phyloP scores from a whole-genome alignment of 1,140 invertebrate genomes.

The Pachypeltis micranthus region DNA sequence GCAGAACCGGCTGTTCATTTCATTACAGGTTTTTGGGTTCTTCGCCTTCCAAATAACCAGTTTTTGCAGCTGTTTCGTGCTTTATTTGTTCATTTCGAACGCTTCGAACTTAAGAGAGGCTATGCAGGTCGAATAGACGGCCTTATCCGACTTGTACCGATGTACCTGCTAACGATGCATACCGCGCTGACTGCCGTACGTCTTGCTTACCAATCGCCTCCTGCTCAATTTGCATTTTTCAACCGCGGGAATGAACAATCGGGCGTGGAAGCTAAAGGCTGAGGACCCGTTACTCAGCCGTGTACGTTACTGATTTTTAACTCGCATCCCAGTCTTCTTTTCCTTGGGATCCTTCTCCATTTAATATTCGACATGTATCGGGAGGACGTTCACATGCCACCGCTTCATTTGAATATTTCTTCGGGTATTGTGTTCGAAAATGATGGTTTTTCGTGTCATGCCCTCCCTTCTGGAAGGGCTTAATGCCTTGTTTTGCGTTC shows the following conservation, averaged over 20 bases:
- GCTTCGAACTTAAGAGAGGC: too few relatives aligned
- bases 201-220: background rate
- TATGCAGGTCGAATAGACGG: too few relatives aligned
- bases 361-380: background rate
- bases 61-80: too few relatives aligned
- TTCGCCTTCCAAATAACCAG: too few relatives aligned
- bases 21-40: too few relatives aligned
- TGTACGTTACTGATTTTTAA: background rate
- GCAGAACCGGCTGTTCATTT: too few relatives aligned
- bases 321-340: background rate
- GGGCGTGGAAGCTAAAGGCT: background rate
- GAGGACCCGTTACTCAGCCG: background rate
- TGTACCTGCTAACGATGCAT: too few relatives aligned
- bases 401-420: background rate
- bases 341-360: background rate
- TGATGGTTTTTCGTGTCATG: background rate
- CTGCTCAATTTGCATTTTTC: background rate
- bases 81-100: too few relatives aligned
- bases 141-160: too few relatives aligned
- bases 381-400: background rate
- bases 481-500: background rate
- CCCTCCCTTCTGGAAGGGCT: background rate
- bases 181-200: background rate
- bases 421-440: background rate
- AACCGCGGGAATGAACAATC: background rate